Percentiles rank a stretch among this genome's conserved stretches.
Evolutionary conservation across 2,888 invertebrate species (phyloP).

Genomic region (Gymnocheta viridis): DNA sequence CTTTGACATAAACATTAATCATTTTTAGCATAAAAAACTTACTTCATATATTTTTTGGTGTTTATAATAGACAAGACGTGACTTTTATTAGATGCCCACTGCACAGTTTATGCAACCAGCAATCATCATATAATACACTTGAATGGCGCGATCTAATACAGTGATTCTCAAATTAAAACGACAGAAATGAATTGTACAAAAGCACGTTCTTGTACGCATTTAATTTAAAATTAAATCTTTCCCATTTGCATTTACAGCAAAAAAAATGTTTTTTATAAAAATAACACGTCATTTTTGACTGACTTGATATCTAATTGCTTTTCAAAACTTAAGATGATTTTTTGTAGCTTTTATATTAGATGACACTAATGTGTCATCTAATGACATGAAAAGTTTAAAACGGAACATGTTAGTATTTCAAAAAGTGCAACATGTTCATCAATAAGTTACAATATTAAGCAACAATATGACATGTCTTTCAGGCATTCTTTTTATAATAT

Average conservation of each 20-base stretch:
- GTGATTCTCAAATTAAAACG: slow-evolving; percentile 6
- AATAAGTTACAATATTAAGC: neutral
- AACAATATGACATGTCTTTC: neutral
- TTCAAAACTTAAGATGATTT: slow-evolving; percentile 21
- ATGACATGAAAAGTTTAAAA: slow-evolving; percentile 42
- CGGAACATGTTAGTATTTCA: neutral
- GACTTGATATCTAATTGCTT: slow-evolving; percentile 22
- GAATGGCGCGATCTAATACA: slow-evolving; percentile 20
- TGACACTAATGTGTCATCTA: slow-evolving; percentile 32
- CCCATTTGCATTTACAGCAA: neutral
- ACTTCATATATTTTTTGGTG: slow-evolving; percentile 12
- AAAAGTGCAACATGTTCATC: slow-evolving; percentile 1
- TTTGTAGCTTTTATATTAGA: slow-evolving; percentile 36
- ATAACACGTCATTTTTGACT: slow-evolving; percentile 23
- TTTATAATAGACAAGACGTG: slow-evolving; percentile 51
- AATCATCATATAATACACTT: slow-evolving; percentile 12
- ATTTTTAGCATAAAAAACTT: slow-evolving; percentile 53
- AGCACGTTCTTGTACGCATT: neutral
- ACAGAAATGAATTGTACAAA: neutral
- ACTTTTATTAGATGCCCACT: slow-evolving; percentile 58
- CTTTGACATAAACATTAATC: slow-evolving; percentile 62
- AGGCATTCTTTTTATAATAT: too few relatives aligned
- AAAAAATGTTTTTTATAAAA: neutral
- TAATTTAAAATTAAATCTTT: neutral
- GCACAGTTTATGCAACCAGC: slow-evolving; percentile 35